phyloP scores from a whole-genome alignment of 2,113 vertebrate species.

The Syrrhaptes paradoxus region DNA sequence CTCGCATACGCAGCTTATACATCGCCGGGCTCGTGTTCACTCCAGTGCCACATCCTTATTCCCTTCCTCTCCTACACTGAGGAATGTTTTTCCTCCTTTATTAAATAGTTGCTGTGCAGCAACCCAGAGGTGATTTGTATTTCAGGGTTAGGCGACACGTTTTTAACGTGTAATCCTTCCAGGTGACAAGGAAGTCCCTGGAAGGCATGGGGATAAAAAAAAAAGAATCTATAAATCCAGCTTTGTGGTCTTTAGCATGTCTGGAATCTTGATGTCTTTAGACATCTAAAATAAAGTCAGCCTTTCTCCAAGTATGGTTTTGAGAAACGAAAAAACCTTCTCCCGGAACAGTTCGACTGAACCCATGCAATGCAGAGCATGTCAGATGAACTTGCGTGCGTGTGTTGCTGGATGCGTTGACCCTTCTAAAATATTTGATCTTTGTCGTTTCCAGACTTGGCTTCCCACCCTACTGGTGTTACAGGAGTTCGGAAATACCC shows the following conservation, averaged over 20 bases:
- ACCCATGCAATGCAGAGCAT: not conserved
- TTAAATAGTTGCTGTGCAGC: not conserved
- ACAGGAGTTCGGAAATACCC: constrained; percentile 85
- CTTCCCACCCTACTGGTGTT: constrained; percentile 75
- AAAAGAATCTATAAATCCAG: not conserved
- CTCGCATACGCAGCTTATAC: not conserved
- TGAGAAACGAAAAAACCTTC: not conserved
- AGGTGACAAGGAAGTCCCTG: not conserved
- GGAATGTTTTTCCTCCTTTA: not conserved
- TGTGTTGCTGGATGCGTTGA: not conserved
- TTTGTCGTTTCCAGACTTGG: constrained; percentile 78
- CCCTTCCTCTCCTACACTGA: not conserved
- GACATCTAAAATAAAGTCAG: not conserved
- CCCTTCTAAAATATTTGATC: not conserved
- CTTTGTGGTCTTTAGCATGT: not conserved
- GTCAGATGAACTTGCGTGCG: rapidly evolving
- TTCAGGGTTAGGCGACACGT: not conserved
- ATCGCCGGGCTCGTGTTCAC: not conserved
- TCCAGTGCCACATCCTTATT: not conserved
- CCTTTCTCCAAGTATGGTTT: not conserved
- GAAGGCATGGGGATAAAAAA: not conserved
- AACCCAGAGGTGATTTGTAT: not conserved
- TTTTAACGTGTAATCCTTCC: not conserved
- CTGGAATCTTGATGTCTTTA: not conserved
- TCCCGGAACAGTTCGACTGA: not conserved